Conservation (phyloP, 1,140 invertebrate species). For the Macrobrachium nipponense region DNA sequence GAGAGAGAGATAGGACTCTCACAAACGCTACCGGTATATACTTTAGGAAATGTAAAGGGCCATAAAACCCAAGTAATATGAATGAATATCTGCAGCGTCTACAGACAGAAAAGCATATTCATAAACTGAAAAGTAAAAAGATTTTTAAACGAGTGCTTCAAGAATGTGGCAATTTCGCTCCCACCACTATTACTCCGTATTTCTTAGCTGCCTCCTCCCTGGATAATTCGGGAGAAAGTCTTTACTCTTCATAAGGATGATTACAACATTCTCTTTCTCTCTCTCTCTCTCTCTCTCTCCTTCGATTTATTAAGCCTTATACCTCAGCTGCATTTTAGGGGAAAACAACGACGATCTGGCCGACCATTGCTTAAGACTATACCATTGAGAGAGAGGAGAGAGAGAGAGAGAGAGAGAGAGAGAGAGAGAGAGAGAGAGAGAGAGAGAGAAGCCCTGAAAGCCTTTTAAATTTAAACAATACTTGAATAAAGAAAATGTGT, state of each 20-base stretch:
- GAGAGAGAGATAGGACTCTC: not conserved
- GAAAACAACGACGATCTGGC: not conserved
- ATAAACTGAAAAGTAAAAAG: not conserved
- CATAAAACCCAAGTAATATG: too few relatives aligned
- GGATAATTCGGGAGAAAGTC: too few relatives aligned
- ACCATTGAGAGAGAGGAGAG: not conserved
- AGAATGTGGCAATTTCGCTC: too few relatives aligned
- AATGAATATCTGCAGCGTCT: too few relatives aligned
- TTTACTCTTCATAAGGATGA: not conserved
- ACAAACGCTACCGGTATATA: not conserved
- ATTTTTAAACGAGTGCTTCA: not conserved
- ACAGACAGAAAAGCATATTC: not conserved
- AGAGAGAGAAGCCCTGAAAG: not conserved
- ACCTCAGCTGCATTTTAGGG: not conserved
- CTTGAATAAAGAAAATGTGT: not conserved
- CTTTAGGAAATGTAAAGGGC: too few relatives aligned
- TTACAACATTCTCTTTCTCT: conserved; percentile 13
- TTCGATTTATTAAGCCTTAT: not conserved
- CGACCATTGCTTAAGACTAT: conserved; percentile 33
- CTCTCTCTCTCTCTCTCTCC: conserved; percentile 11
- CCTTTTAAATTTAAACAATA: not conserved
- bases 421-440: not conserved
- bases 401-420: not conserved
- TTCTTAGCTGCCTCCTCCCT: too few relatives aligned
- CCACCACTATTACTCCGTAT: too few relatives aligned